Percentiles rank a stretch among this genome's conserved stretches.
phyloP scores from a whole-genome alignment of 2,888 invertebrate genomes.

The Orthosia gracilis region DNA sequence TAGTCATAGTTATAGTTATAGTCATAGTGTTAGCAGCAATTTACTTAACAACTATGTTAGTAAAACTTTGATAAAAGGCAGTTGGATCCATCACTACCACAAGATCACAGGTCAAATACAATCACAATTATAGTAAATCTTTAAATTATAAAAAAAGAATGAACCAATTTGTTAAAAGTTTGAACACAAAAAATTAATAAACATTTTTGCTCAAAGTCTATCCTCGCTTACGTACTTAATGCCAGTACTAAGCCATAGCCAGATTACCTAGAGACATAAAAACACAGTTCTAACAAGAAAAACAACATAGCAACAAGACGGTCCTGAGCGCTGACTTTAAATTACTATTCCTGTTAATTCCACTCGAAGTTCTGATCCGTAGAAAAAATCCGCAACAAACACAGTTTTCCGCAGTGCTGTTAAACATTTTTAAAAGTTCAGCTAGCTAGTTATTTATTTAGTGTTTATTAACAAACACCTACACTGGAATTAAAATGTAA shows the following conservation, averaged over 20 bases:
- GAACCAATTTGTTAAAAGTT: background rate
- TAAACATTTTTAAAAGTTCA: conserved; percentile 38
- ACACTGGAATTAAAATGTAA: conserved; percentile 57
- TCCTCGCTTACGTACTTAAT: background rate
- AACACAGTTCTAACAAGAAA: conserved; percentile 20
- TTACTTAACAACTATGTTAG: too few species aligned
- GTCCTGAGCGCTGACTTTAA: conserved; percentile 36
- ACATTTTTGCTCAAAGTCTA: background rate
- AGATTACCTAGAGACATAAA: conserved; percentile 8
- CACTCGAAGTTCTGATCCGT: conserved; percentile 37
- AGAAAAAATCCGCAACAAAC: conserved; percentile 44
- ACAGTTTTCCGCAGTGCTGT: conserved; percentile 42
- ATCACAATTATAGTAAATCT: background rate
- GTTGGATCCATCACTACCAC: too few species aligned
- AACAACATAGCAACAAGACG: conserved; percentile 19
- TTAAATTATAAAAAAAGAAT: background rate
- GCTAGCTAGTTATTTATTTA: conserved; percentile 39
- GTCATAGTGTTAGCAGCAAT: too few species aligned
- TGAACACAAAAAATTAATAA: background rate
- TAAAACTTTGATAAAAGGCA: too few species aligned
- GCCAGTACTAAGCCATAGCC: conserved; percentile 8
- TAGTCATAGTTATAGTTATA: too few species aligned
- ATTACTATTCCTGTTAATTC: conserved; percentile 54
- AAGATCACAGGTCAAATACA: background rate
- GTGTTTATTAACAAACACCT: conserved; percentile 29